A percentile compares a stretch with the other conserved stretches of the same genome.
These are phyloP conservation scores for Lacanobia oleracea DNA, from an alignment of 2,888 invertebrate genomes.

Conservation along the genomic window DNA sequence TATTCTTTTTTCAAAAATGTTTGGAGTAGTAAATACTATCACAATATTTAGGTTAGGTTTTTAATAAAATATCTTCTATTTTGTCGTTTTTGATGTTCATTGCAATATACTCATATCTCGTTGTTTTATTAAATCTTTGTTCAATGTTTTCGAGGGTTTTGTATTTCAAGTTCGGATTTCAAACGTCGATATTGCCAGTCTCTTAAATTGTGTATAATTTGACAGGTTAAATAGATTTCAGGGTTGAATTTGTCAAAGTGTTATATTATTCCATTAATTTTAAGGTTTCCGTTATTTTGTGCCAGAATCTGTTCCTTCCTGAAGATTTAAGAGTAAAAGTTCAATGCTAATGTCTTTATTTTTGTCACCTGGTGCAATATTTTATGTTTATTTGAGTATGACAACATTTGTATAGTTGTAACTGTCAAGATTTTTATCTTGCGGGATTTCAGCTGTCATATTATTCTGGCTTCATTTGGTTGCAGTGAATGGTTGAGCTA, in stretches of 20 bases:
- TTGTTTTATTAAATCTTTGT: not conserved
- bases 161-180: not conserved
- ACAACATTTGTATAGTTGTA: not conserved
- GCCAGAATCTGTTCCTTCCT: slow-evolving; percentile 43
- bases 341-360: not conserved
- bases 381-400: not conserved
- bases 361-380: not conserved
- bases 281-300: slow-evolving; percentile 43
- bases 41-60: not conserved
- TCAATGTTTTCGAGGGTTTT: not conserved
- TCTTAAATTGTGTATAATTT: not conserved
- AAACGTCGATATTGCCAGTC: not conserved
- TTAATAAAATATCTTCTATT: not conserved
- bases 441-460: not conserved
- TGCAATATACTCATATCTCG: not conserved
- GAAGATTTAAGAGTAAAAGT: slow-evolving; percentile 3
- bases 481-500: not conserved
- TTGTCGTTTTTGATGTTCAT: not conserved
- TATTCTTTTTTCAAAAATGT: not conserved
- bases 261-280: slow-evolving; percentile 31
- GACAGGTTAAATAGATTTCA: slow-evolving; percentile 19
- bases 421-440: not conserved
- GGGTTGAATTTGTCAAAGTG: slow-evolving; percentile 24
- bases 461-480: not conserved
- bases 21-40: not conserved